Base-by-base conservation (phyloP, 2,797 vertebrate genomes). In the Trachops cirrhosus region DNA sequence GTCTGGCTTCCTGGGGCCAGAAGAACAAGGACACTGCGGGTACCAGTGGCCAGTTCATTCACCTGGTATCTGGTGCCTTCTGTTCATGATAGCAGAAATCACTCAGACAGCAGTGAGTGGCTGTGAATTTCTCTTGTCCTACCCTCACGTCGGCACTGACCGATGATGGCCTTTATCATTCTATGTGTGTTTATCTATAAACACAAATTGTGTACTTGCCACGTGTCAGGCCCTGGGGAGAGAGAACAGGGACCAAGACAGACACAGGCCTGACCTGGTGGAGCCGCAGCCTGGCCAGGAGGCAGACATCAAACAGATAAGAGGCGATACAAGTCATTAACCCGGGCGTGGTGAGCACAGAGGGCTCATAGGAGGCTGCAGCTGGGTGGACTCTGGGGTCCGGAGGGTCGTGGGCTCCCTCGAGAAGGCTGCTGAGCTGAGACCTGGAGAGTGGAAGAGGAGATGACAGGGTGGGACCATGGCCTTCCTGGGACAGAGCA, bases 341-440 rank as follows among this genome's bases (percentile, higher is more conserved):
- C 12, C 8, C 0, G 9, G 57, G 37, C 24, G 9, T 37, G 29
- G 14, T 48, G 21, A 44, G 71, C n/a, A 7, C 1, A 0, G 2
- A 1, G 39, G 68, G 5, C 32, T 12, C 9, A 18, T 39, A 50
- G 11, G 11, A 16, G 52, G n/a, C 21, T 41, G 71, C 0, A 0
- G 2, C 29, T n/a, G 0, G 16, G 26, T 39, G n/a, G 19, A 10
- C 11, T 26, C 5, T 2, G 3, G 86, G 22, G 22, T 39, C n/a
- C 9, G 4, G 18, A 50, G 82, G 68, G 59, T 46, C 2, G 0
- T 3, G 6, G 24, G 44, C 9, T 44, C 7, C 26, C 34, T 44
- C 3, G 9, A 22, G 34, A 80, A 68, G 67, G 34, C 39, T 21
- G 41, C 19, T 32, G 10, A 82, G 16, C 48, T 74, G 57, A 91